A percentile compares a stretch with the other conserved stretches of the same genome.
Evolutionary conservation across 1,140 invertebrate genomes (phyloP).

Genomic region (Drosophila kikkawai): DNA sequence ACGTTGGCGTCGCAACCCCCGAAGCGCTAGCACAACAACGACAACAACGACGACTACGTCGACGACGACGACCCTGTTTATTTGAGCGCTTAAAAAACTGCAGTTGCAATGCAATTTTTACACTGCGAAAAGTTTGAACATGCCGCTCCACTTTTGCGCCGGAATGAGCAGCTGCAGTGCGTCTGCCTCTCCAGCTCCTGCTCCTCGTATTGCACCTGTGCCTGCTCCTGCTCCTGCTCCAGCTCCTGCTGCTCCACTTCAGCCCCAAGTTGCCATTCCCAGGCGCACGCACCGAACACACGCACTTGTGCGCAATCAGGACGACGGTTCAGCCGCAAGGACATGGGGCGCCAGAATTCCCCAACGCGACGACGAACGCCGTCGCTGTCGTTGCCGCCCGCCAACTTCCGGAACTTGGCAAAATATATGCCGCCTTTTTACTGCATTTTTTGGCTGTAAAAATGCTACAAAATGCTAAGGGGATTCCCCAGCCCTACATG

Average conservation of each 20-base stretch:
- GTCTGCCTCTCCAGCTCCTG: conserved; percentile 12
- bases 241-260: conserved; percentile 44
- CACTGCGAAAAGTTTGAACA: conserved; percentile 79
- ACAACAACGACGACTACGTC: conserved; percentile 13
- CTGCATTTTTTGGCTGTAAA: conserved; percentile 46
- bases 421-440: conserved; percentile 17
- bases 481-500: conserved; percentile 13
- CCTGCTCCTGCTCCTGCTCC: conserved; percentile 7
- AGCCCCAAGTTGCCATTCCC: conserved; percentile 40
- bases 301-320: conserved; percentile 77
- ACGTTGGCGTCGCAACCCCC: conserved; percentile 59
- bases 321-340: conserved; percentile 43
- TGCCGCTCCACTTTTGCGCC: conserved; percentile 74
- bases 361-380: conserved; percentile 1
- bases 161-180: conserved; percentile 59
- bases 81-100: conserved; percentile 76
- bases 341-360: conserved; percentile 39
- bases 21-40: conserved; percentile 49
- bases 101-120: conserved; percentile 75
- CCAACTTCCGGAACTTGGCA: conserved; percentile 61
- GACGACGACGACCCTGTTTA: conserved; percentile 73
- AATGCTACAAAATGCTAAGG: conserved; percentile 63
- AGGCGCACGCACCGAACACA: conserved; percentile 63
- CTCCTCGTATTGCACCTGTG: conserved; percentile 4
- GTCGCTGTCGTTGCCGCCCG: background rate